A percentile compares a stretch with the other conserved stretches of the same genome.
Conservation (phyloP, 35 echinoderm and acorn worm genomes). For the Lytechinus variegatus region DNA sequence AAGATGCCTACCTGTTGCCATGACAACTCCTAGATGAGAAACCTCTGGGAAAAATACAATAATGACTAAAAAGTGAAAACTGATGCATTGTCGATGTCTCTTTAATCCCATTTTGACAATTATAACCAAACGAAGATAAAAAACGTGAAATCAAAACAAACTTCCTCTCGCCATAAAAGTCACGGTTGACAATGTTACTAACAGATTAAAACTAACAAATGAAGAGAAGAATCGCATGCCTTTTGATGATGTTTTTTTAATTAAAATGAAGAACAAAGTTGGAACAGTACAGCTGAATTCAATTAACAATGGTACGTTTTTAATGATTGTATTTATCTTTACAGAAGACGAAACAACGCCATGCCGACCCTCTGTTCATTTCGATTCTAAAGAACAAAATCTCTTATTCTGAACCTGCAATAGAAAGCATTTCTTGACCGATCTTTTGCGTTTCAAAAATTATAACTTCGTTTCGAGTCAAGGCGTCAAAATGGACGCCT, state of each 20-base stretch:
- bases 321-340: too few relatives aligned
- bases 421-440: not conserved
- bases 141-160: not conserved
- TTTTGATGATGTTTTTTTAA: not conserved
- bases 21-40: not conserved
- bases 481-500: too few relatives aligned
- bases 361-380: too few relatives aligned
- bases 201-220: not conserved
- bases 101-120: not conserved
- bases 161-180: not conserved
- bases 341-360: too few relatives aligned
- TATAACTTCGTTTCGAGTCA: too few relatives aligned
- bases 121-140: not conserved
- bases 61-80: not conserved
- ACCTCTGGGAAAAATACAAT: not conserved
- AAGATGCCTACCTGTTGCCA: not conserved
- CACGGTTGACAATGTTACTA: too few relatives aligned
- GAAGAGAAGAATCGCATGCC: not conserved
- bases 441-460: not conserved
- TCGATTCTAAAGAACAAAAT: too few relatives aligned
- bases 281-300: too few relatives aligned
- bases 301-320: too few relatives aligned
- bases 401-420: too few relatives aligned
- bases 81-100: not conserved
- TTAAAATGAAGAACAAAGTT: too few relatives aligned